phyloP scores from a whole-genome alignment of 1,140 invertebrate genomes.

The Ectropis grisescens region DNA sequence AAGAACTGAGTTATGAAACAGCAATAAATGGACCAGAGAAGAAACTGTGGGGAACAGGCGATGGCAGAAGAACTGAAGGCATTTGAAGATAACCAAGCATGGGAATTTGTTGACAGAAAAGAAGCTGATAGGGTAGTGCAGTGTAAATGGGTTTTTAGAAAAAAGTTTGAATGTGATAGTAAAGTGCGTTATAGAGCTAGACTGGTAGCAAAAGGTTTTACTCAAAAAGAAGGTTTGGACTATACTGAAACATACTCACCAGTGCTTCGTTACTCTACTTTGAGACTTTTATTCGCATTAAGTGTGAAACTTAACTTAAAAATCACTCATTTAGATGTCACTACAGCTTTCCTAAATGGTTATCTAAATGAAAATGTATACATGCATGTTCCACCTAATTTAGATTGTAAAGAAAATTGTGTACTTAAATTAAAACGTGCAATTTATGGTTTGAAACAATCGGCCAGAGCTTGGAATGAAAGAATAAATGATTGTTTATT shows the following conservation, averaged over 20 bases:
- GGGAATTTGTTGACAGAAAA: slow-evolving; percentile 9
- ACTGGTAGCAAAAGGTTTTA: slow-evolving; percentile 17
- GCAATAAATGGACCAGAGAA: slow-evolving; percentile 13
- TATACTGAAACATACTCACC: slow-evolving; percentile 18
- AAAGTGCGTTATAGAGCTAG: slow-evolving; percentile 13
- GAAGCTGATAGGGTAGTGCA: slow-evolving; percentile 13
- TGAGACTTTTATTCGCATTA: slow-evolving; percentile 19
- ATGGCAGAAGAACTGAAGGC: slow-evolving; percentile 14
- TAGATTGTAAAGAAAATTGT: slow-evolving; percentile 15
- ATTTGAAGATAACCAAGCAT: slow-evolving; percentile 16
- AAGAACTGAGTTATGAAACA: slow-evolving; percentile 11
- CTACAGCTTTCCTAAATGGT: slow-evolving; percentile 18
- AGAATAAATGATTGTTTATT: slow-evolving; percentile 20
- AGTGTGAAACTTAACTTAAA: slow-evolving; percentile 17
- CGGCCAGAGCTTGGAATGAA: slow-evolving; percentile 12
- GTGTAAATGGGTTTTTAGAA: slow-evolving; percentile 21
- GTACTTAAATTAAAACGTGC: slow-evolving; percentile 15
- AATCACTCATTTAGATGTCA: slow-evolving; percentile 19
- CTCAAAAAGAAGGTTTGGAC: slow-evolving; percentile 19
- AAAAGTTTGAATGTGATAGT: slow-evolving; percentile 16
- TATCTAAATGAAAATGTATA: slow-evolving; percentile 12
- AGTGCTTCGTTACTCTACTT: slow-evolving; percentile 12
- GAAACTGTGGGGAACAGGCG: slow-evolving; percentile 12
- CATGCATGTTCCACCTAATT: slow-evolving; percentile 11
- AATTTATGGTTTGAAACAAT: too few relatives aligned